Conservation (phyloP, 2,888 invertebrate genomes). For the Andricus curvator region DNA sequence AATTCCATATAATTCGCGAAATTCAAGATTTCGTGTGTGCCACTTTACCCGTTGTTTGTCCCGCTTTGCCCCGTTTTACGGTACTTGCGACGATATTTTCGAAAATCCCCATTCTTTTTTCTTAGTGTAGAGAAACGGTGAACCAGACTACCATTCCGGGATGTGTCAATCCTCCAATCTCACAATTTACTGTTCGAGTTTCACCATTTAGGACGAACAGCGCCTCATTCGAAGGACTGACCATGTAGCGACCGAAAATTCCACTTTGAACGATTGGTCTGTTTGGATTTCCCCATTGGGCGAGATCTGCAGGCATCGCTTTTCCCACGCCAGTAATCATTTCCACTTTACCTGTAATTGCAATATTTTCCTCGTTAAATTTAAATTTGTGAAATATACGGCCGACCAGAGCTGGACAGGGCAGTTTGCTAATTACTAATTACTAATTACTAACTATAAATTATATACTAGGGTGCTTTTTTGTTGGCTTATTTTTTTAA, state of each 20-base stretch:
- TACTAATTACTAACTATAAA: too few relatives aligned
- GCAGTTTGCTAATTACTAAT: too few relatives aligned
- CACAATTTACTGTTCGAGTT: slow-evolving; percentile 86
- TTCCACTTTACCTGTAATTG: slow-evolving; percentile 84
- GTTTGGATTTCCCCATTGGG: slow-evolving; percentile 84
- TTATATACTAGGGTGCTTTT: too few relatives aligned
- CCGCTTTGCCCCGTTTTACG: not conserved
- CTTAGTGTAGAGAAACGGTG: slow-evolving; percentile 81
- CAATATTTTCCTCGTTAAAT: slow-evolving; percentile 14
- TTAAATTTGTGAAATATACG: not conserved
- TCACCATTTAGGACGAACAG: slow-evolving; percentile 86
- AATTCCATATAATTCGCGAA: too few relatives aligned
- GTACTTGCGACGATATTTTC: slow-evolving; percentile 12
- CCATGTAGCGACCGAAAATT: slow-evolving; percentile 86
- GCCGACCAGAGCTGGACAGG: too few relatives aligned
- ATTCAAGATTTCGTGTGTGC: too few relatives aligned
- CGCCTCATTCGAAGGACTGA: slow-evolving; percentile 85
- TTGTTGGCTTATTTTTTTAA: too few relatives aligned
- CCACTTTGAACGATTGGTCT: slow-evolving; percentile 85
- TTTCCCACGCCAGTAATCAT: slow-evolving; percentile 87
- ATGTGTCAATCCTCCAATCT: slow-evolving; percentile 85
- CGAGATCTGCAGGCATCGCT: slow-evolving; percentile 80
- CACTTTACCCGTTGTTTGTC: too few relatives aligned
- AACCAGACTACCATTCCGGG: slow-evolving; percentile 85
- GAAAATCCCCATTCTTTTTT: not conserved